These are phyloP conservation scores for Anoncus sp. DNA, from an alignment of 2,888 invertebrate genomes.

Conservation along the genomic window DNA sequence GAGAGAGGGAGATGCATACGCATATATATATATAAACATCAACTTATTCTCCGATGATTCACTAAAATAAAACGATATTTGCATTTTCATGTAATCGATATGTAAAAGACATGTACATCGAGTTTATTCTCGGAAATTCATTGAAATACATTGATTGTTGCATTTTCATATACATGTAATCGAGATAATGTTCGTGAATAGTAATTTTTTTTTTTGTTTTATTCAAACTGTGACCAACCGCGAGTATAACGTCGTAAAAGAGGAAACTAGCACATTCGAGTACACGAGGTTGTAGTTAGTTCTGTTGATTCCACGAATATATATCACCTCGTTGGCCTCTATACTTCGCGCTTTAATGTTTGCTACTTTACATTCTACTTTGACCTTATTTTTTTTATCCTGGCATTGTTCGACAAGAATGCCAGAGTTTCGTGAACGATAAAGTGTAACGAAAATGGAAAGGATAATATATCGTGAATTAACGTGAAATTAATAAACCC, in stretches of 20 bases:
- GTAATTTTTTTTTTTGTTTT: slow-evolving; percentile 18
- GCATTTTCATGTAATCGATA: slow-evolving; percentile 49
- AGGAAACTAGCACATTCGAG: slow-evolving; percentile 39
- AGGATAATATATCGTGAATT: background rate
- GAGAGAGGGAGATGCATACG: slow-evolving; percentile 6
- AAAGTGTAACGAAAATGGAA: background rate
- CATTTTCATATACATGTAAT: slow-evolving; percentile 37
- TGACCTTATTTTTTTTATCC: slow-evolving; percentile 46
- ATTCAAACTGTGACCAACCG: background rate
- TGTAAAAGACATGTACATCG: background rate
- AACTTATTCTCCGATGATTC: slow-evolving; percentile 43
- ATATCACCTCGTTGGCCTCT: slow-evolving; percentile 57
- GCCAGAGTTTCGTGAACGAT: background rate
- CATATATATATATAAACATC: background rate
- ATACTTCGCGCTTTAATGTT: slow-evolving; percentile 33
- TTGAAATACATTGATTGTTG: slow-evolving; percentile 43
- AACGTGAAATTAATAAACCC: background rate
- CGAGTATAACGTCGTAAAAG: background rate
- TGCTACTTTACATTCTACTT: slow-evolving; percentile 53
- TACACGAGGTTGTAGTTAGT: slow-evolving; percentile 20
- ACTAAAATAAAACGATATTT: slow-evolving; percentile 56
- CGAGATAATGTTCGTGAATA: slow-evolving; percentile 29
- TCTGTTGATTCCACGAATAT: slow-evolving; percentile 53
- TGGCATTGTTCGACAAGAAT: slow-evolving; percentile 5
- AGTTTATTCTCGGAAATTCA: slow-evolving; percentile 26